A percentile compares a stretch with the other conserved stretches of the same genome.
These are phyloP conservation scores for Potorous gilbertii DNA, from an alignment of 2,797 vertebrate genomes.

Conservation along the genomic window DNA sequence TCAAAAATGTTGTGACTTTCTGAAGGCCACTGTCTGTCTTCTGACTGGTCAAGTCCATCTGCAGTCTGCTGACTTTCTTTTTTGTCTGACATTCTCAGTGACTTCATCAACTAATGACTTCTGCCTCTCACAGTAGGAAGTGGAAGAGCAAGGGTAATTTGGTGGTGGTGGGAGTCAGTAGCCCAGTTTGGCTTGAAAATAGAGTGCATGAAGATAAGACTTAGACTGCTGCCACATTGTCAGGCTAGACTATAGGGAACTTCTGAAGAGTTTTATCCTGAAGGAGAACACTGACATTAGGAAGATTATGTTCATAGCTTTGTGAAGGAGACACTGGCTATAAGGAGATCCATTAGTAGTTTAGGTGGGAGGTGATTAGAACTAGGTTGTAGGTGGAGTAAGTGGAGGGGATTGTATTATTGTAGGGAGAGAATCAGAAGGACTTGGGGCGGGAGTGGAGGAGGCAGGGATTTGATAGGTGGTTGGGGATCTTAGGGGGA, in stretches of 20 bases:
- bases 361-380: background rate
- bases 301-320: background rate
- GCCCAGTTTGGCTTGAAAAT: background rate
- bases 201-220: background rate
- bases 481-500: background rate
- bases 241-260: background rate
- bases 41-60: too few relatives aligned
- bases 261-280: background rate
- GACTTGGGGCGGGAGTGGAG: background rate
- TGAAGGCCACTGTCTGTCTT: too few relatives aligned
- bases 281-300: background rate
- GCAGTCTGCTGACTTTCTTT: too few relatives aligned
- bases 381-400: background rate
- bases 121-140: background rate
- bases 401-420: background rate
- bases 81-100: too few relatives aligned
- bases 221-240: background rate
- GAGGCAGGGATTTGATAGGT: background rate
- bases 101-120: too few relatives aligned
- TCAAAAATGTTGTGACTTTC: too few relatives aligned
- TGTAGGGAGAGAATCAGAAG: background rate
- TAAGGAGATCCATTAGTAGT: background rate
- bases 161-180: background rate
- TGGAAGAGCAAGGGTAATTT: background rate
- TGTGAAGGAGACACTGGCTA: background rate